Base-by-base conservation (phyloP, 1,140 invertebrate genomes). In the Lasioglossum baleicum region DNA sequence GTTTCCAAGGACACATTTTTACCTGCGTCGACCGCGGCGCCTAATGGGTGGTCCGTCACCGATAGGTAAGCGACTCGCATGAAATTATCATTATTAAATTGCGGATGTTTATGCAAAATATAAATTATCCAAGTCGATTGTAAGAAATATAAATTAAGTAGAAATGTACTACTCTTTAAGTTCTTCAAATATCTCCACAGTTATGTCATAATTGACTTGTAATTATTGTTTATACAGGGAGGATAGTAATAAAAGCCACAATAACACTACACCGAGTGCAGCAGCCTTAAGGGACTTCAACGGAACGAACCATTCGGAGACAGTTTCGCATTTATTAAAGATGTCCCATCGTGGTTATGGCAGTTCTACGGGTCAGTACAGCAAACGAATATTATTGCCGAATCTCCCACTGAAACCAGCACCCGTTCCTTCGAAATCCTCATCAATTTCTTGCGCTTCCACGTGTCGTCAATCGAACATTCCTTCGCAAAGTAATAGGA, bases 311-410 rank as follows among this genome's bases (percentile, higher is more conserved):
- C 88, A 91, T 75, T 93, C 92, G 1, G 92, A 93, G 22, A 90
- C 92, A 10, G 87, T 94, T 51, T 91, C 92, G n/a, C 87, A 92
- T 51, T 88, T 94, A 31, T 80, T 90, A 40, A 94, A 94, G 79
- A 88, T 91, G 76, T 93, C 93, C 0, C 89, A 93, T 74, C 91
- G 92, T 42, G 93, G 92, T 53, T 94, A 93, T 69, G 93, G 93
- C 56, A 90, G 86, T 86, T 83, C 88, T 51, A 87, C 87, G 56
- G 90, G 90, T 92, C 83, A 81, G 75, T 83, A 82, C 42, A n/a
- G 20, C 40, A 65, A 77, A 64, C 56, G 60, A 70, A 77, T 65
- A 56, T 48, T 63, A 44, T 70, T 15, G 31, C 42, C 44, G 69
- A 78, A 72, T 15, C 15, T 20, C 7, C 67, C 20, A 75, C 42